phyloP scores from a whole-genome alignment of 2,888 invertebrate species.

The Acanthosepion pharaonis region DNA sequence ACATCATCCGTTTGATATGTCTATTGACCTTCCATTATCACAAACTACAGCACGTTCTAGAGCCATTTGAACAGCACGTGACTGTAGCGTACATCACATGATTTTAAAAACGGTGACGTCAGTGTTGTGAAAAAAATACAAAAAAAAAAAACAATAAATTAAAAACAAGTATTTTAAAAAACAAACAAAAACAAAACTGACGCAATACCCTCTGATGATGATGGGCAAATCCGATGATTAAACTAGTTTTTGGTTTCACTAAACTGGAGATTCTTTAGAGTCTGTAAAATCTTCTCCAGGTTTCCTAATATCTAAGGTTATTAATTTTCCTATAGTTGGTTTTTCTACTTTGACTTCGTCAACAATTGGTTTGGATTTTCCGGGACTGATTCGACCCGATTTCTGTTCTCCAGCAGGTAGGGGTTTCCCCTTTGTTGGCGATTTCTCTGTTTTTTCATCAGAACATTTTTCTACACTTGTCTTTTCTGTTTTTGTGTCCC shows the following conservation, averaged over 20 bases:
- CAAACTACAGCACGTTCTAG: conserved; percentile 41
- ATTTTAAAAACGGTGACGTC: conserved; percentile 45
- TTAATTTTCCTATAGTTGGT: conserved; percentile 47
- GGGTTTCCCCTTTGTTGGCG: conserved; percentile 38
- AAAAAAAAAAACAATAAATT: background rate
- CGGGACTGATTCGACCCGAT: conserved; percentile 41
- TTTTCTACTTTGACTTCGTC: conserved; percentile 45
- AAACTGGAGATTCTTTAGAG: conserved; percentile 46
- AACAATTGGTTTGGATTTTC: conserved; percentile 42
- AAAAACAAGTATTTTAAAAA: conserved; percentile 18
- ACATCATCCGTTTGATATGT: conserved; percentile 33
- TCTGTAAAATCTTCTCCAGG: conserved; percentile 41
- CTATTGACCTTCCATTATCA: conserved; percentile 46
- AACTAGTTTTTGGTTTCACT: conserved; percentile 1
- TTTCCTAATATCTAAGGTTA: conserved; percentile 46
- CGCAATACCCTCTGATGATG: conserved; percentile 43
- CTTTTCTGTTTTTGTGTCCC: conserved; percentile 39
- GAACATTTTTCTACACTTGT: conserved; percentile 42
- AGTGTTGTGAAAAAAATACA: background rate
- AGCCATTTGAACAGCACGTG: background rate
- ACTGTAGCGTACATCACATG: conserved; percentile 46
- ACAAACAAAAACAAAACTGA: conserved; percentile 34
- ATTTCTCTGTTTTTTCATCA: conserved; percentile 40
- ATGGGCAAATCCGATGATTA: conserved; percentile 44
- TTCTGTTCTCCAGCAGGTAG: conserved; percentile 20